phyloP scores from a whole-genome alignment of 2,888 invertebrate genomes.

The Hypomecis atomaria region DNA sequence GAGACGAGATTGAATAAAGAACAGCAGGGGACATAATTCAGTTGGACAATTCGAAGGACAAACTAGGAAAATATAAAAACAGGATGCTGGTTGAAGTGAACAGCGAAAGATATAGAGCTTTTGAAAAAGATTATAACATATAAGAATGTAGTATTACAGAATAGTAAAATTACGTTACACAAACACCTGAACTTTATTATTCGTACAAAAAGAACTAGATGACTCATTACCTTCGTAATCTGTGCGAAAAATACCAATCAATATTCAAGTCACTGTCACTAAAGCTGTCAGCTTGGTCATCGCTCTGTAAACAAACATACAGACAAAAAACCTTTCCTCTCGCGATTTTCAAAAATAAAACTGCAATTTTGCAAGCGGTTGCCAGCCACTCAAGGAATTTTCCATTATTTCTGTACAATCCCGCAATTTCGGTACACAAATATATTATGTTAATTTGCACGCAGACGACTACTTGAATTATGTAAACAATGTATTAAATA shows the following conservation, averaged over 20 bases:
- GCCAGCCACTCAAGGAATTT: conserved; percentile 34
- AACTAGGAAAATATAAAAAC: too few species aligned
- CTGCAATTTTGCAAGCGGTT: conserved; percentile 26
- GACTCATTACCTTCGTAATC: too few species aligned
- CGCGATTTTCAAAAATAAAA: conserved; percentile 34
- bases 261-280: background rate
- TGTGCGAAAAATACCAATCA: too few species aligned
- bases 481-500: conserved; percentile 29
- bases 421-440: conserved; percentile 35
- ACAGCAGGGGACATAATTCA: too few species aligned
- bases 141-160: too few species aligned
- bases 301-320: background rate
- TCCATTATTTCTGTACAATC: conserved; percentile 40
- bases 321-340: conserved; percentile 5
- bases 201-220: too few species aligned
- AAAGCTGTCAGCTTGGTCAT: background rate
- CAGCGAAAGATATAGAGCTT: too few species aligned
- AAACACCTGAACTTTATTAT: too few species aligned
- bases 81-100: background rate
- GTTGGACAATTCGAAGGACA: too few species aligned
- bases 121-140: too few species aligned
- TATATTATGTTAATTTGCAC: conserved; percentile 33
- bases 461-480: conserved; percentile 20
- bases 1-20: too few species aligned
- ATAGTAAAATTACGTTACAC: background rate